Percentiles rank a stretch among this genome's conserved stretches.
phyloP scores from a whole-genome alignment of 1,140 invertebrate genomes.

The Musca vetustissima region DNA sequence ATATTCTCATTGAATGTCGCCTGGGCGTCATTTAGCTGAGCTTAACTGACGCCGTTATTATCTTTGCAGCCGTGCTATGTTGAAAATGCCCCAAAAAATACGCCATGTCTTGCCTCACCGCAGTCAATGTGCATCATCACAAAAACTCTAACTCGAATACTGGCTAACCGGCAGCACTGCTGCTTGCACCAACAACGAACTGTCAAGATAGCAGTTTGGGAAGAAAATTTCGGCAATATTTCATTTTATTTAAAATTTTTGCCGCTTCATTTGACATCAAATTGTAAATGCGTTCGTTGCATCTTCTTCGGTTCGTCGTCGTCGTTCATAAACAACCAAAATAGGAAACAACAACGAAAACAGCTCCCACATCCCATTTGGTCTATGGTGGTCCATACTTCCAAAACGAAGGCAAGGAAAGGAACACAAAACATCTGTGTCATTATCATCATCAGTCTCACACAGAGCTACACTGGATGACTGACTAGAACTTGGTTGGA shows the following conservation, averaged over 20 bases:
- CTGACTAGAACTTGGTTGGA: too few species aligned
- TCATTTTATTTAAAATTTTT: conserved; percentile 21
- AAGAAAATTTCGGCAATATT: conserved; percentile 22
- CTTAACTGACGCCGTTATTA: conserved; percentile 18
- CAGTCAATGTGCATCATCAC: too few species aligned
- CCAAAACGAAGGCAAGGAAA: not conserved
- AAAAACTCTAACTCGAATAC: too few species aligned
- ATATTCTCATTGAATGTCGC: conserved; percentile 20
- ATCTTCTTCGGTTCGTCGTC: too few species aligned
- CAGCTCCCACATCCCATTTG: not conserved
- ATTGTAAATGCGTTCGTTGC: conserved; percentile 11
- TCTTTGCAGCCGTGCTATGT: conserved; percentile 2
- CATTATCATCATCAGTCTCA: not conserved
- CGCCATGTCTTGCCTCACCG: too few species aligned
- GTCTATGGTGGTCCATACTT: not conserved
- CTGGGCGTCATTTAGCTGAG: conserved; percentile 21
- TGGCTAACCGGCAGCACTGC: too few species aligned
- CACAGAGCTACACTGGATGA: too few species aligned
- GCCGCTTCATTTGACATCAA: conserved; percentile 24
- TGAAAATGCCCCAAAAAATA: too few species aligned
- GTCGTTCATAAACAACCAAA: not conserved
- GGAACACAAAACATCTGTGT: not conserved
- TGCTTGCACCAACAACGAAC: too few species aligned
- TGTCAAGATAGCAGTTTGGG: too few species aligned
- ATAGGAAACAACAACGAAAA: not conserved